These are phyloP conservation scores for Nasonia vitripennis DNA, from an alignment of 1,140 invertebrate species.

Conservation along the genomic window DNA sequence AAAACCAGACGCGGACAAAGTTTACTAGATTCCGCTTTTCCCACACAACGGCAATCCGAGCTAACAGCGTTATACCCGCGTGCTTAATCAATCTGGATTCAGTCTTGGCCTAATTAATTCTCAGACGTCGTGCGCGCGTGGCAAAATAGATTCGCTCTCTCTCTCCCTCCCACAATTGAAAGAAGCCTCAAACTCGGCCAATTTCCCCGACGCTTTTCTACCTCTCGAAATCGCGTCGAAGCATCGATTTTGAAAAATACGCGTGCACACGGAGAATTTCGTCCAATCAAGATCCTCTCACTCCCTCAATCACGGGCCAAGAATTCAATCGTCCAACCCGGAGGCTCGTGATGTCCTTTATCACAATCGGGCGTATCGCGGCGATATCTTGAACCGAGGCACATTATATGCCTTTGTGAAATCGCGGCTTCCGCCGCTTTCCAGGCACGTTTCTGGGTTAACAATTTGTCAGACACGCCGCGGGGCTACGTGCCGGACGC, in stretches of 20 bases:
- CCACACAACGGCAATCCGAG: too few species aligned
- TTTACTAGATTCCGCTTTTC: too few species aligned
- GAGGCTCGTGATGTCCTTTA: not conserved
- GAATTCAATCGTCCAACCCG: not conserved
- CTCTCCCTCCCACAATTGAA: not conserved
- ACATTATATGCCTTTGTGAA: slow-evolving; percentile 1
- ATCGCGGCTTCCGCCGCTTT: slow-evolving; percentile 44
- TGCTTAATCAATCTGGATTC: slow-evolving; percentile 19
- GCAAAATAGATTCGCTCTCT: slow-evolving; percentile 5
- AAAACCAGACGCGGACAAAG: too few species aligned
- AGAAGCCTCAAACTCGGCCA: slow-evolving; percentile 7
- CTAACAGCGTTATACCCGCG: too few species aligned
- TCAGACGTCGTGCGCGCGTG: not conserved
- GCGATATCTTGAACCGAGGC: too few species aligned
- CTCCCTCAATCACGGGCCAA: not conserved
- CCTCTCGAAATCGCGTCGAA: not conserved
- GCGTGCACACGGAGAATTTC: not conserved
- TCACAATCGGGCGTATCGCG: not conserved
- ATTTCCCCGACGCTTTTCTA: not conserved
- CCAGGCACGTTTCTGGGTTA: slow-evolving; percentile 63
- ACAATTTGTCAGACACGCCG: slow-evolving; percentile 59
- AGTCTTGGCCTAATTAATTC: slow-evolving; percentile 25
- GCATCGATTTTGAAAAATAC: not conserved
- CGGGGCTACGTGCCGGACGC: slow-evolving; percentile 54
- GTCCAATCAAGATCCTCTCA: too few species aligned